Conservation (phyloP, 2,888 invertebrate species). For the Cryptophagus acutangulus region DNA sequence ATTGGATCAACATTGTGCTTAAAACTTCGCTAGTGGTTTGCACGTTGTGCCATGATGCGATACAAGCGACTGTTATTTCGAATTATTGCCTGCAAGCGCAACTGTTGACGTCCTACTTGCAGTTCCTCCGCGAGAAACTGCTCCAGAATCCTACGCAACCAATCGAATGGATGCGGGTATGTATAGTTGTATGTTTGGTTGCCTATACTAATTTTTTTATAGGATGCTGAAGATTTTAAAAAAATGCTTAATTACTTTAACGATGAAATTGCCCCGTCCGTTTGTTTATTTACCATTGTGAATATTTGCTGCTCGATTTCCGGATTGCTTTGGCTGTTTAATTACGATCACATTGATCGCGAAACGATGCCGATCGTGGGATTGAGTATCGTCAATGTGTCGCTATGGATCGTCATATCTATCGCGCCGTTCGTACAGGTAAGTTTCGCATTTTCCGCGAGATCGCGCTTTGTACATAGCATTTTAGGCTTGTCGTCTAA, state of each 20-base stretch:
- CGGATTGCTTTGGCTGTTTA: slow-evolving; percentile 63
- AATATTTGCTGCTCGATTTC: slow-evolving; percentile 70
- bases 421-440: slow-evolving; percentile 69
- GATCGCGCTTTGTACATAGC: not conserved
- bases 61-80: slow-evolving; percentile 76
- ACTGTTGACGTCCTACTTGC: slow-evolving; percentile 67
- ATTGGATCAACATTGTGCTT: slow-evolving; percentile 49
- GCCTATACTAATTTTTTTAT: slow-evolving; percentile 30
- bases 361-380: slow-evolving; percentile 56
- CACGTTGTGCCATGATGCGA: slow-evolving; percentile 72
- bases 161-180: slow-evolving; percentile 74
- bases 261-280: slow-evolving; percentile 68
- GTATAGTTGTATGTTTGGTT: no score
- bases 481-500: slow-evolving; percentile 68
- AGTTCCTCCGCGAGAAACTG: slow-evolving; percentile 66
- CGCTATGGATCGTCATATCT: slow-evolving; percentile 62
- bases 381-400: slow-evolving; percentile 56
- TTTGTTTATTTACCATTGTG: slow-evolving; percentile 71
- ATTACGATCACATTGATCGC: slow-evolving; percentile 55
- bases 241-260: slow-evolving; percentile 74
- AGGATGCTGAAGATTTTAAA: slow-evolving; percentile 77
- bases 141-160: slow-evolving; percentile 68
- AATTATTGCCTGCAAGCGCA: slow-evolving; percentile 81
- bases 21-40: slow-evolving; percentile 62
- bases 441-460: slow-evolving; percentile 18